Conservation (phyloP, 2,888 invertebrate species). For the Carterocephalus palaemon region DNA sequence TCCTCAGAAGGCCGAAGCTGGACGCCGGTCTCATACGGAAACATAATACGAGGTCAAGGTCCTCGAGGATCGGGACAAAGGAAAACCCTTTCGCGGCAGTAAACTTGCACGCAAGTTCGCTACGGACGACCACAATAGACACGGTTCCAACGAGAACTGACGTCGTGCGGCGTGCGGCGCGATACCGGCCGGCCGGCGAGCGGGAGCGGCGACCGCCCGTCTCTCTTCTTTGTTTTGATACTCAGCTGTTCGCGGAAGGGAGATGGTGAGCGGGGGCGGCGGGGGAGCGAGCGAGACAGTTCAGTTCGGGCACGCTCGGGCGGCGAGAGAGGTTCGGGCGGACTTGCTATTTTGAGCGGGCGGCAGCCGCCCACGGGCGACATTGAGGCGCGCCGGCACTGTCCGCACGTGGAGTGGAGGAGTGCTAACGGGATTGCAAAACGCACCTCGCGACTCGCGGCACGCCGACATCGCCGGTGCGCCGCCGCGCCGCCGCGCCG, state of each 20-base stretch:
- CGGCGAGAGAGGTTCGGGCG: constrained; percentile 44
- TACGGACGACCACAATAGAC: constrained; percentile 66
- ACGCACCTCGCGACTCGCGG: constrained; percentile 54
- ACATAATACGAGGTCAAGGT: constrained; percentile 75
- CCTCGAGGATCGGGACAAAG: constrained; percentile 75
- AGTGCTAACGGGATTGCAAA: constrained; percentile 76
- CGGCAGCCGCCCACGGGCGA: constrained; percentile 67
- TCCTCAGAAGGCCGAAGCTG: constrained; percentile 70
- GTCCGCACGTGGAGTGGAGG: constrained; percentile 62
- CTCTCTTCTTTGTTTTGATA: constrained; percentile 79
- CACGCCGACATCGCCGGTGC: constrained; percentile 38
- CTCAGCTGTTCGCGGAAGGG: constrained; percentile 73
- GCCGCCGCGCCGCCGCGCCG: constrained; percentile 42
- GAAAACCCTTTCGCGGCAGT: constrained; percentile 73
- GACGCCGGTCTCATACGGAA: constrained; percentile 68
- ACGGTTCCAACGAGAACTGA: constrained; percentile 75
- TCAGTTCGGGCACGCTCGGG: constrained; percentile 33
- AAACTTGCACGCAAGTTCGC: constrained; percentile 68
- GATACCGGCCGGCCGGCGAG: constrained; percentile 78
- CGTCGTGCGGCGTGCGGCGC: constrained; percentile 60
- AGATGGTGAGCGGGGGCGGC: constrained; percentile 49
- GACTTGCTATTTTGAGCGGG: constrained; percentile 58
- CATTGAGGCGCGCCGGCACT: constrained; percentile 69
- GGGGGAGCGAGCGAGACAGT: constrained; percentile 43
- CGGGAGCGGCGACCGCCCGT: constrained; percentile 73